A percentile compares a stretch with the other conserved stretches of the same genome.
phyloP scores from a whole-genome alignment of 2,888 invertebrate species.

The Leptinotarsa tumamoca region DNA sequence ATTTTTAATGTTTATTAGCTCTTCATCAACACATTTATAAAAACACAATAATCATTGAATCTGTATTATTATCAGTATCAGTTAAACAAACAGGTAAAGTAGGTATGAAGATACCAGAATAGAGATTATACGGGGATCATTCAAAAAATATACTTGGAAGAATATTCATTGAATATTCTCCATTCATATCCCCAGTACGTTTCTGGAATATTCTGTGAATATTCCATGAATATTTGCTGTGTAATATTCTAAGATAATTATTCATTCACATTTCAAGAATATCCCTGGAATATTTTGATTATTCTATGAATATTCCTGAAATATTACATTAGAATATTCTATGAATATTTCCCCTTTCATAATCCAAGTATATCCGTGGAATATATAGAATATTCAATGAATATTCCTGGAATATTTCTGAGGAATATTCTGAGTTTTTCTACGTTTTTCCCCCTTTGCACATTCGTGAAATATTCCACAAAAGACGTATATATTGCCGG shows the following conservation, averaged over 20 bases:
- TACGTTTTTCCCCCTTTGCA: slow-evolving; percentile 5
- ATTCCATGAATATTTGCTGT: background rate
- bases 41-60: background rate
- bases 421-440: slow-evolving; percentile 19
- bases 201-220: slow-evolving; percentile 7
- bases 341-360: slow-evolving; percentile 10
- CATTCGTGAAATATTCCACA: slow-evolving; percentile 13
- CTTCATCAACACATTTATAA: background rate
- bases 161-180: slow-evolving; percentile 16
- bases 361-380: slow-evolving; percentile 16
- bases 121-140: slow-evolving; percentile 4
- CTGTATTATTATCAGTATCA: slow-evolving; percentile 3
- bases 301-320: slow-evolving; percentile 1
- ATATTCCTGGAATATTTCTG: slow-evolving; percentile 10
- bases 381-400: slow-evolving; percentile 11
- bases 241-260: background rate
- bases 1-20: no score
- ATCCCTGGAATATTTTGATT: slow-evolving; percentile 16
- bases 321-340: slow-evolving; percentile 5
- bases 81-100: background rate
- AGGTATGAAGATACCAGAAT: background rate
- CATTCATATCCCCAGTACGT: background rate
- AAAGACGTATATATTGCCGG: slow-evolving; percentile 8
- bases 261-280: slow-evolving; percentile 9
- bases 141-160: background rate